Percentiles rank a stretch among this genome's conserved stretches.
Conservation (phyloP, 2,797 vertebrate genomes). For the Brachyrhaphis roseni region DNA sequence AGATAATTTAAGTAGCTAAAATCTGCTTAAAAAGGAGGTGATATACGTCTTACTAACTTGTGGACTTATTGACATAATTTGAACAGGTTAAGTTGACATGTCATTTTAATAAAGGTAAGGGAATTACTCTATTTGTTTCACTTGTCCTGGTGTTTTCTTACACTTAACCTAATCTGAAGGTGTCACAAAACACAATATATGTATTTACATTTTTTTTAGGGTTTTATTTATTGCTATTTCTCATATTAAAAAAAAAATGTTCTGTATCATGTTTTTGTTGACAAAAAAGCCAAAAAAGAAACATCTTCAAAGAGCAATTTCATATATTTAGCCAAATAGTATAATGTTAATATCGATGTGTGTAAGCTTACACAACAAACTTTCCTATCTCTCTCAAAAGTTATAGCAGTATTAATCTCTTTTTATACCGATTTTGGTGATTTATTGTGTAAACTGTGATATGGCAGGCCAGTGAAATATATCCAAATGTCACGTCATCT, state of each 20-base stretch:
- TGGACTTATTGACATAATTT: background rate
- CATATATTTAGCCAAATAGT: constrained; percentile 9
- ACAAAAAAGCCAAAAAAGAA: background rate
- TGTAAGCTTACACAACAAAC: background rate
- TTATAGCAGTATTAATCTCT: constrained; percentile 20
- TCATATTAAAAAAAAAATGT: background rate
- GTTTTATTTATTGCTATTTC: background rate
- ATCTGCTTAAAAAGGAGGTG: background rate
- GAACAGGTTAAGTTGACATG: background rate
- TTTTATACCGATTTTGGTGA: constrained; percentile 8
- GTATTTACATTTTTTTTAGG: background rate
- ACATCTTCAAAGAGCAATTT: background rate
- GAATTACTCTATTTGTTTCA: background rate
- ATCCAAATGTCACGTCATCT: constrained; percentile 42
- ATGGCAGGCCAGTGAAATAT: constrained; percentile 34
- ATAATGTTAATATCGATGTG: constrained; percentile 7
- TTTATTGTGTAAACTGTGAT: constrained; percentile 42
- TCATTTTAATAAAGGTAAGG: background rate
- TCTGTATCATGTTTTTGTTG: background rate
- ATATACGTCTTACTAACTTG: background rate
- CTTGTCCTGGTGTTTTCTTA: background rate
- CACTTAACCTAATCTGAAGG: background rate
- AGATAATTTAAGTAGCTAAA: background rate
- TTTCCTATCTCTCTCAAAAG: constrained; percentile 8
- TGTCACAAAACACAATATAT: background rate